phyloP scores from a whole-genome alignment of 1,140 invertebrate genomes.

The Himalopsyche phryganea region DNA sequence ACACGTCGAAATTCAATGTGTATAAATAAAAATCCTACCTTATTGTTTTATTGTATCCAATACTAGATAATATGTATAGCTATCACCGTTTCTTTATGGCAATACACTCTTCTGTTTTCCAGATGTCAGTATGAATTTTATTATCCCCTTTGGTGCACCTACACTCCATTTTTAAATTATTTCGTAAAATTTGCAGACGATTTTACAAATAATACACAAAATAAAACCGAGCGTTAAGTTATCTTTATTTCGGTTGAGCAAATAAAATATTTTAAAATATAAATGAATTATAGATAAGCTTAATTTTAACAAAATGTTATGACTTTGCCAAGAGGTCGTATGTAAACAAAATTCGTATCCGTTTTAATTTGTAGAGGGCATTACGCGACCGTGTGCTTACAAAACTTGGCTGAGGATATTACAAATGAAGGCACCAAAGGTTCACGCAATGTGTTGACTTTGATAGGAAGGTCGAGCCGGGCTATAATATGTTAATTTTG shows the following conservation, averaged over 20 bases:
- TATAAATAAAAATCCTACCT: too few relatives aligned
- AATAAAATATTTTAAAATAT: background rate
- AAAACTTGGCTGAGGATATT: slow-evolving; percentile 3
- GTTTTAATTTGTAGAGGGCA: slow-evolving; percentile 2
- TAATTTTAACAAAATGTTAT: background rate
- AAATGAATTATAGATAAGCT: background rate
- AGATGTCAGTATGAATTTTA: too few relatives aligned
- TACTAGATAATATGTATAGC: too few relatives aligned
- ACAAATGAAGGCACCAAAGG: slow-evolving; percentile 15
- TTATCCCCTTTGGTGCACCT: too few relatives aligned
- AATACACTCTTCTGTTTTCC: too few relatives aligned
- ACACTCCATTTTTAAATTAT: too few relatives aligned
- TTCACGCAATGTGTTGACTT: slow-evolving; percentile 16
- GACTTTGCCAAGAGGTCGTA: background rate
- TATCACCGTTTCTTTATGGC: too few relatives aligned
- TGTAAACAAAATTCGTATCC: slow-evolving; percentile 15
- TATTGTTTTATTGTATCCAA: too few relatives aligned
- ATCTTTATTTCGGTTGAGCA: background rate
- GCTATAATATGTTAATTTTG: slow-evolving; percentile 23
- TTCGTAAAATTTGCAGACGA: too few relatives aligned
- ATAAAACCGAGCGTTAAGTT: background rate
- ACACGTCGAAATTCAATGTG: too few relatives aligned
- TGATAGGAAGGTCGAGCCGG: slow-evolving; percentile 14
- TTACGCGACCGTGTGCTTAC: slow-evolving; percentile 1
- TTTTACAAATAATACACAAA: too few relatives aligned